Conservation (phyloP, 2,888 invertebrate species). For the Ectropis crepuscularia region DNA sequence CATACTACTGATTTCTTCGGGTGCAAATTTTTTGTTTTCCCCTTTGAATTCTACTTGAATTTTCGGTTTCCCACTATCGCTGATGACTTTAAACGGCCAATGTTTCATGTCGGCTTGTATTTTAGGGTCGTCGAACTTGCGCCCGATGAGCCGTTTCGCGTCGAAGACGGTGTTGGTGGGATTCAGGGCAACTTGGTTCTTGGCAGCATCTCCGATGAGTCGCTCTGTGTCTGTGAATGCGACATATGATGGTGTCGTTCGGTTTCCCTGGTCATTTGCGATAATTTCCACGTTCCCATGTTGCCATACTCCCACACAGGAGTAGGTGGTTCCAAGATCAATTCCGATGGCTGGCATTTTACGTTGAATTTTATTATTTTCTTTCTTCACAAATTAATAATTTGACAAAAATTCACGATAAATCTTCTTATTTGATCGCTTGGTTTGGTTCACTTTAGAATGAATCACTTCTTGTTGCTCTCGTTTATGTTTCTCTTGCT, state of each 20-base stretch:
- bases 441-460: constrained; percentile 48
- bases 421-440: constrained; percentile 30
- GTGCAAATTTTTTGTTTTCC: constrained; percentile 86
- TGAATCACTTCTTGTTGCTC: constrained; percentile 46
- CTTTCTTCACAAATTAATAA: constrained; percentile 26
- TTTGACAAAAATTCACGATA: constrained; percentile 16
- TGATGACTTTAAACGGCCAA: constrained; percentile 92
- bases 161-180: constrained; percentile 90
- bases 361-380: constrained; percentile 23
- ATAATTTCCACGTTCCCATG: constrained; percentile 93
- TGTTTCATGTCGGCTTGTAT: constrained; percentile 92
- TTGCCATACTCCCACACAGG: constrained; percentile 94
- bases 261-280: constrained; percentile 95
- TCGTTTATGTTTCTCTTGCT: constrained; percentile 50
- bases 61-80: constrained; percentile 87
- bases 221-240: constrained; percentile 94
- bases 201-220: constrained; percentile 94
- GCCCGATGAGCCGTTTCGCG: constrained; percentile 91
- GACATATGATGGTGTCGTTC: constrained; percentile 94
- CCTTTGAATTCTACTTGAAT: constrained; percentile 88
- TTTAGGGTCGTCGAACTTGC: constrained; percentile 89
- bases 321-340: constrained; percentile 94
- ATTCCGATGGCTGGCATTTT: constrained; percentile 77
- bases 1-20: constrained; percentile 90
- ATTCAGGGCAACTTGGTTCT: constrained; percentile 92